Conservation (phyloP, 2,113 vertebrate genomes). For the Atrichornis clamosus region DNA sequence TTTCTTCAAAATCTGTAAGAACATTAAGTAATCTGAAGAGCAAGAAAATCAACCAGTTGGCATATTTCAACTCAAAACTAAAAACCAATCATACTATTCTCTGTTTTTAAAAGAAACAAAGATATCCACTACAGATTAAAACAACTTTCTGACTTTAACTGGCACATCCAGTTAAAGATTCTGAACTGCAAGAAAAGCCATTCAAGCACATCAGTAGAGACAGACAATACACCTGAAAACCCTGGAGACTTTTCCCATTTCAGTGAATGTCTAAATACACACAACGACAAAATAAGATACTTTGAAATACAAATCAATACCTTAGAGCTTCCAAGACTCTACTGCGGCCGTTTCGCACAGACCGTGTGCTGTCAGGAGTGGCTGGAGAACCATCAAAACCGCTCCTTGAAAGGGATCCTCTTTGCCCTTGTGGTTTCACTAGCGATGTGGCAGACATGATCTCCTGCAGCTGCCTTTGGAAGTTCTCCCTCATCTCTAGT, state of each 20-base stretch:
- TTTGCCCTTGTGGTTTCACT: constrained; percentile 77
- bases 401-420: constrained; percentile 72
- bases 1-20: background rate
- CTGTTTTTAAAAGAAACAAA: background rate
- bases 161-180: background rate
- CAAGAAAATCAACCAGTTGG: background rate
- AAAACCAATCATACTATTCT: background rate
- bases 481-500: constrained; percentile 91
- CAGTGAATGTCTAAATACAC: background rate
- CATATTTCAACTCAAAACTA: background rate
- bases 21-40: background rate
- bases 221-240: background rate
- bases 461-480: constrained; percentile 93
- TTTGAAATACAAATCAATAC: constrained; percentile 52
- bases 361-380: constrained; percentile 77
- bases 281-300: background rate
- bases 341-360: constrained; percentile 78
- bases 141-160: background rate
- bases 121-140: background rate
- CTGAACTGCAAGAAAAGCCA: background rate
- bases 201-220: background rate
- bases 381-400: constrained; percentile 74
- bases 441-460: constrained; percentile 95
- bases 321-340: constrained; percentile 89
- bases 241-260: background rate